A percentile compares a stretch with the other conserved stretches of the same genome.
Evolutionary conservation across 2,113 vertebrate species (phyloP).

Genomic region (Sinosuthora webbiana): DNA sequence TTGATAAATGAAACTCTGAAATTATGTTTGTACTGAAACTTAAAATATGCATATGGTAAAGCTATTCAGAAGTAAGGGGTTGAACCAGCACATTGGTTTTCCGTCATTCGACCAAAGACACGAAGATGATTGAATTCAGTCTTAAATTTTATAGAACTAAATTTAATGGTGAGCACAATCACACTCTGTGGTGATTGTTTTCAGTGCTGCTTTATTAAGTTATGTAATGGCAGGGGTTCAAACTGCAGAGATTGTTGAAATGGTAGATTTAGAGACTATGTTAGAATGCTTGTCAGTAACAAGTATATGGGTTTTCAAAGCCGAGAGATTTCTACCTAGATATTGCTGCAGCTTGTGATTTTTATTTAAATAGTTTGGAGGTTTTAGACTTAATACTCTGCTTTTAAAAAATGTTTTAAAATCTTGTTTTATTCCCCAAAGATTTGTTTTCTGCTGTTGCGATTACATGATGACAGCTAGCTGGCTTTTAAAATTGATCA

Average conservation of each 20-base stretch:
- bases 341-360: slow-evolving; percentile 50
- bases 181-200: slow-evolving; percentile 71
- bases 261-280: slow-evolving; percentile 62
- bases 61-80: slow-evolving; percentile 39
- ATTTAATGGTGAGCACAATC: slow-evolving; percentile 68
- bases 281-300: slow-evolving; percentile 65
- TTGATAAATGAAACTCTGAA: slow-evolving; percentile 62
- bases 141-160: slow-evolving; percentile 69
- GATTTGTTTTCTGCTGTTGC: slow-evolving; percentile 84
- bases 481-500: slow-evolving; percentile 91
- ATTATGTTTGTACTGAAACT: slow-evolving; percentile 37
- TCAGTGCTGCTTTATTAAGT: slow-evolving; percentile 78
- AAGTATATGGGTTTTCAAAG: slow-evolving; percentile 60
- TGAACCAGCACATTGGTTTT: slow-evolving; percentile 45
- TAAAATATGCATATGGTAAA: slow-evolving; percentile 49
- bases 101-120: slow-evolving; percentile 55
- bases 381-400: slow-evolving; percentile 75
- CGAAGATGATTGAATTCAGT: slow-evolving; percentile 68
- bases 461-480: slow-evolving; percentile 86
- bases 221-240: slow-evolving; percentile 72
- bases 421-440: slow-evolving; percentile 82
- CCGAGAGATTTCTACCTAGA: slow-evolving; percentile 63
- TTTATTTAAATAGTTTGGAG: slow-evolving; percentile 75
- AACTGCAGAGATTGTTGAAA: slow-evolving; percentile 66
- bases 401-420: slow-evolving; percentile 80